Percentiles rank a stretch among this genome's conserved stretches.
Evolutionary conservation across 2,888 invertebrate species (phyloP).

Genomic region (Amiota minor): DNA sequence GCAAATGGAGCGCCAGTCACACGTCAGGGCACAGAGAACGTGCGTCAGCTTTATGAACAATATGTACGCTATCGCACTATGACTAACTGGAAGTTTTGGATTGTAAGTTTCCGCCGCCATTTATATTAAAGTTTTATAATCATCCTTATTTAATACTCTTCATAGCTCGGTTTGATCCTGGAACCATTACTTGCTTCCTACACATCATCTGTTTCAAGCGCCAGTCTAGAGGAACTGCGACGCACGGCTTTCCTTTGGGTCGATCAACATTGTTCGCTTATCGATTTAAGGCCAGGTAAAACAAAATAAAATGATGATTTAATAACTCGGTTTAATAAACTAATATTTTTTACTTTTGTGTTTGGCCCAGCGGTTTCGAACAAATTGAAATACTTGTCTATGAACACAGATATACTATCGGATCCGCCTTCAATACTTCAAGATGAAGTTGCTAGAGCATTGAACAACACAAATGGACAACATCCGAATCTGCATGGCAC

Average conservation of each 20-base stretch:
- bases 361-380: slow-evolving; percentile 87
- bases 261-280: slow-evolving; percentile 96
- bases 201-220: slow-evolving; percentile 92
- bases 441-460: slow-evolving; percentile 89
- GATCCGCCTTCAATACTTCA: slow-evolving; percentile 88
- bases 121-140: not conserved
- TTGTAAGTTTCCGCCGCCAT: slow-evolving; percentile 78
- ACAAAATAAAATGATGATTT: slow-evolving; percentile 7
- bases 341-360: slow-evolving; percentile 37
- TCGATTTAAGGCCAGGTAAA: slow-evolving; percentile 92
- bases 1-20: slow-evolving; percentile 96
- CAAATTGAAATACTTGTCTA: slow-evolving; percentile 91
- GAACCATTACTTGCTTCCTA: slow-evolving; percentile 92
- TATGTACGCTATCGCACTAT: slow-evolving; percentile 90
- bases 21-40: slow-evolving; percentile 89
- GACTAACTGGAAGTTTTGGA: slow-evolving; percentile 98
- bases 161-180: slow-evolving; percentile 92
- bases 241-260: slow-evolving; percentile 94
- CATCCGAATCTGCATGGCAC: slow-evolving; percentile 71
- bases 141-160: not conserved
- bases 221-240: slow-evolving; percentile 92
- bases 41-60: slow-evolving; percentile 94
- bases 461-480: slow-evolving; percentile 72
- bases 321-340: slow-evolving; percentile 17
- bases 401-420: slow-evolving; percentile 92